These are phyloP conservation scores for Junonia oenone DNA, from an alignment of 2,888 invertebrate genomes.

Conservation along the genomic window DNA sequence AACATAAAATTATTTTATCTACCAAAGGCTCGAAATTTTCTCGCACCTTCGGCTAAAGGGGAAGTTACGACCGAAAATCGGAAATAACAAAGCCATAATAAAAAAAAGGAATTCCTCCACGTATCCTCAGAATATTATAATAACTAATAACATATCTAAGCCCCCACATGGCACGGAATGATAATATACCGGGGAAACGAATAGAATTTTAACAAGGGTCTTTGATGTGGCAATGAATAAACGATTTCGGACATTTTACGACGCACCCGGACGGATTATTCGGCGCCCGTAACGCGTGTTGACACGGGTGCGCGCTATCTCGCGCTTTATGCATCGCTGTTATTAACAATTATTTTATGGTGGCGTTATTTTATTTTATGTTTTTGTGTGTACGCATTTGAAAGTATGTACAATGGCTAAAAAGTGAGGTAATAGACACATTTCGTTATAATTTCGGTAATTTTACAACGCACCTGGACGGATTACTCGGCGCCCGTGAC, in stretches of 20 bases:
- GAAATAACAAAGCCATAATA: constrained; percentile 4
- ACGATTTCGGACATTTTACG: constrained; percentile 63
- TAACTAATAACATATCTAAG: constrained; percentile 29
- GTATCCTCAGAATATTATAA: constrained; percentile 9
- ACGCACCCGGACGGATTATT: constrained; percentile 47
- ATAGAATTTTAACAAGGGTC: constrained; percentile 61
- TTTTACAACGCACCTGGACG: too few relatives aligned
- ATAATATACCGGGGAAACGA: constrained; percentile 41
- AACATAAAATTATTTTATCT: too few relatives aligned
- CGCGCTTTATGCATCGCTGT: background rate
- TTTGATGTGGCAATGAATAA: constrained; percentile 67
- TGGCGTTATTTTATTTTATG: background rate
- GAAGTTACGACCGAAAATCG: too few relatives aligned
- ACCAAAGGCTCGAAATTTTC: too few relatives aligned
- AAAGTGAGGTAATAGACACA: too few relatives aligned
- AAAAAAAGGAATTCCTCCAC: constrained; percentile 4
- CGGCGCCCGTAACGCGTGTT: constrained; percentile 18
- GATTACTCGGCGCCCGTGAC: too few relatives aligned
- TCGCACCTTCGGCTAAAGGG: too few relatives aligned
- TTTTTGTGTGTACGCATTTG: background rate
- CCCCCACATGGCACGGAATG: constrained; percentile 37
- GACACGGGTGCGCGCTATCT: constrained; percentile 23
- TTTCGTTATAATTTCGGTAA: too few relatives aligned
- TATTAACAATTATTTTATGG: constrained; percentile 2
- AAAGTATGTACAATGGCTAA: too few relatives aligned